phyloP scores from a whole-genome alignment of 2,113 vertebrate species.

The Colius striatus region DNA sequence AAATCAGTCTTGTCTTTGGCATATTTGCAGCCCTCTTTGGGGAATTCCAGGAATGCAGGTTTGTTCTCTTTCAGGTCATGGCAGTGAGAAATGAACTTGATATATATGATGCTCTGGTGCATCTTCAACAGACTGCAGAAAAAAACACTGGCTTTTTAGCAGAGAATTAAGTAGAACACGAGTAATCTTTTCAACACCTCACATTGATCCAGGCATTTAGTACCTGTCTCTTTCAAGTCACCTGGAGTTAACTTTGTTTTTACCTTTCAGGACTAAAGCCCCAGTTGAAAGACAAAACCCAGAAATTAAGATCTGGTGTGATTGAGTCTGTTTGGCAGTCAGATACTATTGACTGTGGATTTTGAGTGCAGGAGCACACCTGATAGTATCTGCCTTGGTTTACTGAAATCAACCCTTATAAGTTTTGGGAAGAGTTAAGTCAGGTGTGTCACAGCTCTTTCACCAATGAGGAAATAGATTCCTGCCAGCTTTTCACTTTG shows the following conservation, averaged over 20 bases:
- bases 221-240: neutral
- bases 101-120: neutral
- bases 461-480: neutral
- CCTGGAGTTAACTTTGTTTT: neutral
- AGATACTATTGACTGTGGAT: neutral
- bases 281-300: neutral
- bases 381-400: neutral
- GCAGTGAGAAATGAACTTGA: neutral
- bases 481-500: neutral
- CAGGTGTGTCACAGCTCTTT: neutral
- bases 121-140: neutral
- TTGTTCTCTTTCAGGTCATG: neutral
- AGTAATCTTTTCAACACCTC: neutral
- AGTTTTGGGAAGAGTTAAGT: neutral
- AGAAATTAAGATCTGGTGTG: neutral
- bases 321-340: neutral
- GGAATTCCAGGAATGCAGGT: constrained; percentile 21
- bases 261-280: neutral
- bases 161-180: neutral
- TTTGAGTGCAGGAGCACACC: neutral
- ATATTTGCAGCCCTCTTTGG: neutral
- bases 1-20: neutral
- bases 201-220: neutral
- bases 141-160: too few species aligned
- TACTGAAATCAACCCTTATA: neutral